Evolutionary conservation across 2,113 vertebrate genomes (phyloP).

Genomic region (Sus scrofa): T2T-Sscrofa CM000812.6:130077501-130078000

Average conservation of each 20-base stretch:
- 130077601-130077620: background rate
- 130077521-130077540: background rate
- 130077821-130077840: background rate
- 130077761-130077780: background rate
- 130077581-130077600: background rate
- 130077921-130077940: background rate
- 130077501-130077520: accelerated
- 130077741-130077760: background rate
- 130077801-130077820: background rate
- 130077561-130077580: background rate
- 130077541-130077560: background rate
- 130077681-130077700: background rate
- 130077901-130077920: background rate
- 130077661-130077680: constrained; percentile 7
- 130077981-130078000: background rate
- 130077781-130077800: background rate
- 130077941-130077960: background rate
- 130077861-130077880: background rate
- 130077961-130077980: background rate
- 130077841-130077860: background rate
- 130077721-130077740: background rate
- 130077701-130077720: constrained; percentile 6
- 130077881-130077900: constrained; percentile 33
- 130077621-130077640: background rate
- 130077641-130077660: background rate